phyloP scores from a whole-genome alignment of 2,113 vertebrate species.

The Grammomys dolichurus region DNA sequence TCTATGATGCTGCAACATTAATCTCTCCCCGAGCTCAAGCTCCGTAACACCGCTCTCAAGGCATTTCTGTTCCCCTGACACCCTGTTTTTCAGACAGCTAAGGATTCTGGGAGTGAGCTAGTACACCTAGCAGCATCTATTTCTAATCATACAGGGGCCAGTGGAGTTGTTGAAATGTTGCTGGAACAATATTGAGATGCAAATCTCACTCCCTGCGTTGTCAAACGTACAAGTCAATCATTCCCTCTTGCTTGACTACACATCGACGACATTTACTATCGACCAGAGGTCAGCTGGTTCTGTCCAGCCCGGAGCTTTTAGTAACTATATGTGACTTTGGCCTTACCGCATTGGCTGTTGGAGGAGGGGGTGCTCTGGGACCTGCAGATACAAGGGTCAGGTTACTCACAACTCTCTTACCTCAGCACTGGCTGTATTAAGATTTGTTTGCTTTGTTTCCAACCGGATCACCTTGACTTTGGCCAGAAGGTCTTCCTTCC shows the following conservation, averaged over 20 bases:
- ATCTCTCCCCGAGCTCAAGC: conserved; percentile 29
- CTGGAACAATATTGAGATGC: conserved; percentile 53
- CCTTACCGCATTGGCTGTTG: neutral
- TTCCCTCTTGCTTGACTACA: conserved; percentile 42
- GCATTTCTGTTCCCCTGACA: conserved; percentile 12
- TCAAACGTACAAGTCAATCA: conserved; percentile 2
- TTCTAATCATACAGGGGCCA: conserved; percentile 50
- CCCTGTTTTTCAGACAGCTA: neutral
- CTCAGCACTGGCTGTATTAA: conserved; percentile 19
- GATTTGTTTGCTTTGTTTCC: conserved; percentile 29
- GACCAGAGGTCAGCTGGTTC: conserved; percentile 20
- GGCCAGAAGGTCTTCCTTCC: neutral
- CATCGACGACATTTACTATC: neutral
- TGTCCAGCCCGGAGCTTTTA: neutral
- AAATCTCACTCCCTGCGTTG: conserved; percentile 29
- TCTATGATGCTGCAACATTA: neutral
- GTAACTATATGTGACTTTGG: neutral
- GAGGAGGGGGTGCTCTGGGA: neutral
- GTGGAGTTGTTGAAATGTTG: conserved; percentile 57
- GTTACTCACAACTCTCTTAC: conserved; percentile 14
- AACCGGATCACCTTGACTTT: neutral
- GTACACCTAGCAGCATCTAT: conserved; percentile 54
- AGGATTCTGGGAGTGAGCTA: conserved; percentile 60
- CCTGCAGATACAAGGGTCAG: neutral
- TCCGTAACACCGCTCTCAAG: conserved; percentile 17